phyloP scores from a whole-genome alignment of 2,888 invertebrate species.

The Cantharis rustica region DNA sequence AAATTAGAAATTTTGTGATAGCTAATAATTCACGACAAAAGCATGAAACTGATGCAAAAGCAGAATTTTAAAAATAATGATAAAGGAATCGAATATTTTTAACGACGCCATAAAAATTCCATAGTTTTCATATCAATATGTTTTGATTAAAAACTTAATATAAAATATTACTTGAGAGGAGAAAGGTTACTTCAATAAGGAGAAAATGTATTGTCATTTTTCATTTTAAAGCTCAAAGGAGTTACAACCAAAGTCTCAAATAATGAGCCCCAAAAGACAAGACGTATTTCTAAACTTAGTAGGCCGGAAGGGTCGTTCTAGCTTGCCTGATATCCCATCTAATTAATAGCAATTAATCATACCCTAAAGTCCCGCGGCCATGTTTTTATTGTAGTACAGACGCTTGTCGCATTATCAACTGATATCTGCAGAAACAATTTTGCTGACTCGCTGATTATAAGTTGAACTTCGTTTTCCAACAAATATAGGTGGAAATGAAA shows the following conservation, averaged over 20 bases:
- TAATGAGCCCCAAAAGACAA: constrained; percentile 37
- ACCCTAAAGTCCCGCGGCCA: constrained; percentile 34
- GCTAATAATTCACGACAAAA: background rate
- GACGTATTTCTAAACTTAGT: constrained; percentile 36
- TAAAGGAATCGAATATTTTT: background rate
- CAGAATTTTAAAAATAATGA: background rate
- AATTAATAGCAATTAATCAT: constrained; percentile 45
- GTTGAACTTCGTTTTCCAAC: background rate
- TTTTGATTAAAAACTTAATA: constrained; percentile 1
- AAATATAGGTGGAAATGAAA: background rate
- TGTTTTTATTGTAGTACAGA: constrained; percentile 35
- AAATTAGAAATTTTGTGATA: background rate
- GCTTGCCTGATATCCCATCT: constrained; percentile 36
- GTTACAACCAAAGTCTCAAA: constrained; percentile 34
- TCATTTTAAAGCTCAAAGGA: constrained; percentile 20
- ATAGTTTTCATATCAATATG: background rate
- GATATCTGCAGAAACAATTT: constrained; percentile 37
- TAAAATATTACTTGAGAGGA: constrained; percentile 1
- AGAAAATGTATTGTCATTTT: constrained; percentile 14
- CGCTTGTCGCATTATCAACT: constrained; percentile 40
- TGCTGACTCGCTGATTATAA: constrained; percentile 30
- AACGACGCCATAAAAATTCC: background rate
- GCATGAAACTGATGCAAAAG: background rate
- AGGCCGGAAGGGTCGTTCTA: constrained; percentile 26
- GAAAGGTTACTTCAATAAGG: constrained; percentile 11